Conservation (phyloP, 2,113 vertebrate genomes). For the Coracopsis vasa region DNA sequence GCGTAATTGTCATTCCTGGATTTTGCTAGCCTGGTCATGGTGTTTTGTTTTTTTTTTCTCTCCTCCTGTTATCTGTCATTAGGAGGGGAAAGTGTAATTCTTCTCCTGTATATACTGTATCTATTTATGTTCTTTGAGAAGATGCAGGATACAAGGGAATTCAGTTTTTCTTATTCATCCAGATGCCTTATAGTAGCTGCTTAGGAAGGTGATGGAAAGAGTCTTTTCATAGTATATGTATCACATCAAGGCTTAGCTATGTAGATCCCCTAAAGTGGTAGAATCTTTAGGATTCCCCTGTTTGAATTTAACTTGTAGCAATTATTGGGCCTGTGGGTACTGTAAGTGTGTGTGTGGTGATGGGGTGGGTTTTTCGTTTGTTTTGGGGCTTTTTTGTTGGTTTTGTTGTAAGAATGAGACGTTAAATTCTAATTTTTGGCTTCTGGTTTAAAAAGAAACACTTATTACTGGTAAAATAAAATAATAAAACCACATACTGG, state of each 20-base stretch:
- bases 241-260: background rate
- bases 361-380: background rate
- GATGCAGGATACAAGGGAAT: background rate
- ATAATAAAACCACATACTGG: background rate
- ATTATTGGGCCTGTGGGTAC: background rate
- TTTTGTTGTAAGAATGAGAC: background rate
- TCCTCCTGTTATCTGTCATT: background rate
- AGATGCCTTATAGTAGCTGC: background rate
- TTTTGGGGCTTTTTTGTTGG: background rate
- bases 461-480: background rate
- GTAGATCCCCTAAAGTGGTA: background rate
- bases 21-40: background rate
- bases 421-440: background rate
- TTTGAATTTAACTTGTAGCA: background rate
- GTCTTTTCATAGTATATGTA: background rate
- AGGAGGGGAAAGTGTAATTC: background rate
- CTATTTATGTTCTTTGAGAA: background rate
- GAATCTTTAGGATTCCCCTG: background rate
- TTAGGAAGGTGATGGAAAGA: background rate
- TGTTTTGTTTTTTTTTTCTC: background rate
- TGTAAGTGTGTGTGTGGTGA: background rate
- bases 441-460: background rate
- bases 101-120: background rate
- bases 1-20: background rate
- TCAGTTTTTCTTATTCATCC: background rate